Base-by-base conservation (phyloP, 2,113 vertebrate species). In the Atlantisia rogersi region DNA sequence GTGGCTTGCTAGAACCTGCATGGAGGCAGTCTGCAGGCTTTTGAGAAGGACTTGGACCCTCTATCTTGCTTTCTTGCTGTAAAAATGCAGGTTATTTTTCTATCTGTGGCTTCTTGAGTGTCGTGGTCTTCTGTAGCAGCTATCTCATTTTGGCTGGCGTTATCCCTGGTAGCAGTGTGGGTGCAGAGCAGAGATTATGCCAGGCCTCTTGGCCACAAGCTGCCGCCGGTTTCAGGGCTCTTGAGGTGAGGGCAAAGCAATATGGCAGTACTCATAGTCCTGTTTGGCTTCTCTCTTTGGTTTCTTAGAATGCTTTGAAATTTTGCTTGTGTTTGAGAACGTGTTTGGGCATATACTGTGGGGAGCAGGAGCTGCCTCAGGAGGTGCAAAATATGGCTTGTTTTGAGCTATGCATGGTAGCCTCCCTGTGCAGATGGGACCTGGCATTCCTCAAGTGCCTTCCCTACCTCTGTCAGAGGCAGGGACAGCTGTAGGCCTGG, bases 101-200 rank as follows among this genome's bases (percentile, higher is more conserved):
- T 58, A 10, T 14, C 5, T 74, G 50, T 0, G 3, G 5, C 3
- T 28, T 28, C 4, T 76, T 32, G 15, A 39, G 13, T 86, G 25
- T 12, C 73, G 48, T 11, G 10, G 9, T 65, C 3, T 35, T 64
- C 31, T 0, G 0, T 2, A 1, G 9, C 13, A 12, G 42, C 3
- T 20, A 0, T 26, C 48, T 3, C 42, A 73, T 46, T 26, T 48
- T 68, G 4, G 1, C 3, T 7, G 56, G 40, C 48, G 9, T 40
- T 53, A 5, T 8, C 13, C n/a, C 7, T 15, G 8, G 15, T 3
- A 52, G 25, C 16, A 22, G 19, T 9, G 39, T 11, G 35, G 3
- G 24, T 35, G 10, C 10, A 60, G 75, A 65, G 25, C 12, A 18
- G 26, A 21, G 31, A 4, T 15, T 5, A 1, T 18, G 11, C 11